A percentile compares a stretch with the other conserved stretches of the same genome.
Conservation (phyloP, 2,797 vertebrate genomes). For the Sebastes aleutianus region DNA sequence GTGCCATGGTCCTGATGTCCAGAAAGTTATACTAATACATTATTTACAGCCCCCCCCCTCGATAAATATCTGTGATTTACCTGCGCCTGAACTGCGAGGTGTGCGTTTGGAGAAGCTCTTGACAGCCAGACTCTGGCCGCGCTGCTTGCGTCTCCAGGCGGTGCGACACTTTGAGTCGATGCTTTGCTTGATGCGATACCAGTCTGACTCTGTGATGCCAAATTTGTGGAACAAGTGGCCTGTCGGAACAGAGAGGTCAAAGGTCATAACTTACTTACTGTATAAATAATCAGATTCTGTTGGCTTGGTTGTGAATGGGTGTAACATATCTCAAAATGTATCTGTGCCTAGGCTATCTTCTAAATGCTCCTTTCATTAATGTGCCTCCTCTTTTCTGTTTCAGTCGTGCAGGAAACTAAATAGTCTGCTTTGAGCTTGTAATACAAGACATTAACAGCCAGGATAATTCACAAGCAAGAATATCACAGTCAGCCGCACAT, state of each 20-base stretch:
- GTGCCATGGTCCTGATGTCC: too few species aligned
- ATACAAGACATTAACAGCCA: neutral
- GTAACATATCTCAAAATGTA: neutral
- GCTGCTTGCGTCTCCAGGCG: constrained; percentile 96
- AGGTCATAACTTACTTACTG: neutral
- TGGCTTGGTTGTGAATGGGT: neutral
- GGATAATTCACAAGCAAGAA: neutral
- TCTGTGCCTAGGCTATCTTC: neutral
- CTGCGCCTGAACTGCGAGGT: constrained; percentile 83
- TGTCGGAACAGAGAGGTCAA: constrained; percentile 57
- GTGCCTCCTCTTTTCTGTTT: neutral
- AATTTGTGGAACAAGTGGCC: constrained; percentile 99
- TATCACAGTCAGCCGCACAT: neutral
- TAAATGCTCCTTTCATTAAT: neutral
- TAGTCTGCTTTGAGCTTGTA: neutral
- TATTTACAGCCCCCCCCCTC: neutral
- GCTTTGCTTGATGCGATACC: constrained; percentile 99
- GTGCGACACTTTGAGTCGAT: constrained; percentile 99
- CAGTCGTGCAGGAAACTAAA: neutral
- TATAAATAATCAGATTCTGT: neutral
- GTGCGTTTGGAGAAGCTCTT: constrained; percentile 98
- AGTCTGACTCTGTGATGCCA: constrained; percentile 94
- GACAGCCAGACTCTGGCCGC: constrained; percentile 96
- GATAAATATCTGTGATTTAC: constrained; percentile 36
- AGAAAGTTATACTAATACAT: neutral